Evolutionary conservation across 2,888 invertebrate species (phyloP).

Genomic region (Trachelus iudaicus): DNA sequence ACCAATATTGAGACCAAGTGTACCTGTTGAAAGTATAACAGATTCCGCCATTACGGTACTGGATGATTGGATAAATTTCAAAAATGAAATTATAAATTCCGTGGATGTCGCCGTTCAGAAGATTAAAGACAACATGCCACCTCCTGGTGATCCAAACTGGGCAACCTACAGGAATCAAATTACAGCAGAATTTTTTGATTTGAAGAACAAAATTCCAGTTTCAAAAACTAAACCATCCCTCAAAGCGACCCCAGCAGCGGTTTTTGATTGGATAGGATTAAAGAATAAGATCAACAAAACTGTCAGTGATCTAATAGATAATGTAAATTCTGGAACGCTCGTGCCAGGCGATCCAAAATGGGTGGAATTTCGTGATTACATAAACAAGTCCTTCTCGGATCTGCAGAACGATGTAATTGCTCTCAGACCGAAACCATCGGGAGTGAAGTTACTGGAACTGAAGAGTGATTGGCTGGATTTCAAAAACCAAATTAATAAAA

Average conservation of each 20-base stretch:
- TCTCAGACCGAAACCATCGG: conserved; percentile 12
- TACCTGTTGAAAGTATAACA: not conserved
- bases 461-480: conserved; percentile 30
- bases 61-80: conserved; percentile 27
- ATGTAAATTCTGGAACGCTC: not conserved
- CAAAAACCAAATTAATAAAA: conserved; percentile 25
- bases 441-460: conserved; percentile 16
- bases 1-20: conserved; percentile 3
- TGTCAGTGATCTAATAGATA: not conserved
- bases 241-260: not conserved
- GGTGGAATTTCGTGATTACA: conserved; percentile 23
- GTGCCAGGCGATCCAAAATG: conserved; percentile 10
- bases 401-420: conserved; percentile 11
- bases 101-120: conserved; percentile 20
- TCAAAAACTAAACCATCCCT: not conserved
- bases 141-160: conserved; percentile 24
- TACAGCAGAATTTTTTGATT: conserved; percentile 12
- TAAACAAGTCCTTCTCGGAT: conserved; percentile 17
- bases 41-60: not conserved
- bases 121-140: conserved; percentile 24
- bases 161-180: conserved; percentile 16
- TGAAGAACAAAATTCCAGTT: conserved; percentile 9
- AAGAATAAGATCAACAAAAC: conserved; percentile 8
- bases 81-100: conserved; percentile 24
- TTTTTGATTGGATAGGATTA: conserved; percentile 3